Base-by-base conservation (phyloP, 2,888 invertebrate species). In the Rambutsinella grinnellia region DNA sequence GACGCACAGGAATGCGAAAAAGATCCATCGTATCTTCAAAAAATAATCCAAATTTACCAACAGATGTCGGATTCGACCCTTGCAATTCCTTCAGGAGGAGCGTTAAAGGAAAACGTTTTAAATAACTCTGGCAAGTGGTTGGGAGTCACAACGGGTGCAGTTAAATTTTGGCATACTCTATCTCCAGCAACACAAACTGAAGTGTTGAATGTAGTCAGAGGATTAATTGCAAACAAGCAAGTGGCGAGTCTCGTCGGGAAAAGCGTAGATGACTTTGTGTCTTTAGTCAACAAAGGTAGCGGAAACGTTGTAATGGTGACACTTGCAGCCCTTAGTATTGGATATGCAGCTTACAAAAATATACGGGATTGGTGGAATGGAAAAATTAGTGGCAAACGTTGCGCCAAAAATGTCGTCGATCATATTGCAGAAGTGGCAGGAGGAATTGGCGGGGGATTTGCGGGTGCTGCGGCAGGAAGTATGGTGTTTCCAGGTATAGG, bases 341-440 rank as follows among this genome's bases (percentile, higher is more conserved):
- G 47, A 3, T 67, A 49, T 36, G 60, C 61, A 3, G 24, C 24
- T 8, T n/a, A 21, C 0, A 27, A 23, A 28, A 75, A 57, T 63
- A 17, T 75, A 8, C 27, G 24, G 44, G 62, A 36, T 15, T 75
- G 75, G 75, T 62, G 49, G 67, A 36, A 49, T 5, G 75, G 75
- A 6, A 62, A 75, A 68, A 75, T 75, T 8, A 56, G 56, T 19
- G 75, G 75, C 3, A 68, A 47, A 26, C 21, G 75, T 6, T 75
- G 75, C 44, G 44, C 53, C 49, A 68, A 68, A 57, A 68, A 56
- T 36, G 27, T 53, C 28, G 19, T 75, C 0, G 68, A 68, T n/a
- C 56, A 67, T 0, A 6, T 60, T 15, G 15, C 28, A 2, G 27
- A 61, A 17, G 28, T 75, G 3, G 28, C 56, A 0, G 54, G 44